phyloP scores from a whole-genome alignment of 2,113 vertebrate genomes.

The Promerops cafer region DNA sequence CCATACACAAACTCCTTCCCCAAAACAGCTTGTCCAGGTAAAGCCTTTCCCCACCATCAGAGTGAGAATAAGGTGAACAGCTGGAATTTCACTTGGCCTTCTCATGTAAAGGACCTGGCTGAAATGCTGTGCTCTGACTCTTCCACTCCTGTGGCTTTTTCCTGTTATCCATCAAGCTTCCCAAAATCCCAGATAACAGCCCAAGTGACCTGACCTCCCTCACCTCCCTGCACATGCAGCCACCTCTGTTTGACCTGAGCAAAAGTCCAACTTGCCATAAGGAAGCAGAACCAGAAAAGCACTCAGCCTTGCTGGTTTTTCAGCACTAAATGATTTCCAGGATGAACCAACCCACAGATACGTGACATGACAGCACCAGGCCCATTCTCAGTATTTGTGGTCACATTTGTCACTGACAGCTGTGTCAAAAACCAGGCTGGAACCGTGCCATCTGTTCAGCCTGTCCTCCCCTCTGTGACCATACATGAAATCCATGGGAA shows the following conservation, averaged over 20 bases:
- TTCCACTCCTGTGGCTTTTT: neutral
- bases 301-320: neutral
- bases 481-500: neutral
- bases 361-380: fast-evolving
- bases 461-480: neutral
- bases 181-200: neutral
- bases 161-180: neutral
- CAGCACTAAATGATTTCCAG: neutral
- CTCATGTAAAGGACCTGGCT: neutral
- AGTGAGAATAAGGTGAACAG: neutral
- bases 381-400: neutral
- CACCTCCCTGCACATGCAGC: neutral
- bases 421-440: neutral
- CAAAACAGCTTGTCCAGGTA: neutral
- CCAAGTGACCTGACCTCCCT: neutral
- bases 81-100: neutral
- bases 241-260: neutral
- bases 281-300: neutral
- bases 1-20: neutral
- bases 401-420: neutral
- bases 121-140: neutral
- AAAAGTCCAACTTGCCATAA: neutral
- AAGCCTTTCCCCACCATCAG: neutral
- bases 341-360: neutral
- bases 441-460: neutral